phyloP scores from a whole-genome alignment of 2,113 vertebrate genomes.

The Phrynosoma blainvillii region DNA sequence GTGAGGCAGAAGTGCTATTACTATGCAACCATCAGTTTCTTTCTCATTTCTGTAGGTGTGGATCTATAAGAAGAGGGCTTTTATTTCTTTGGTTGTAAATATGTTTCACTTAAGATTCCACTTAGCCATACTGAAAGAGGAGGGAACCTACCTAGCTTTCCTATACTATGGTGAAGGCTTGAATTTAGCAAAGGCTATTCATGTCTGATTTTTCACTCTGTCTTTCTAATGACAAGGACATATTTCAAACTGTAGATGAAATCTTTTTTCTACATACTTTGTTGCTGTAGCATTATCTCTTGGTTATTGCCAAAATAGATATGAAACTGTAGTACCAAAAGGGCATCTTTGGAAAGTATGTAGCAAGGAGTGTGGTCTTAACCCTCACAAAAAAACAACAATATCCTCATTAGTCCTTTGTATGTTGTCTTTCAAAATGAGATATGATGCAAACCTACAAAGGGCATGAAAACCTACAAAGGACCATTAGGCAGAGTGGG shows the following conservation, averaged over 20 bases:
- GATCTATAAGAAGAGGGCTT: not conserved
- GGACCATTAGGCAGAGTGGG: not conserved
- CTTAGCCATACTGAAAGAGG: not conserved
- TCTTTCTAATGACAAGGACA: not conserved
- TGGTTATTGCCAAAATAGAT: not conserved
- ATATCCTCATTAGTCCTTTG: too few species aligned
- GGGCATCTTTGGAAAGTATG: not conserved
- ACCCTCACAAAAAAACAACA: not conserved
- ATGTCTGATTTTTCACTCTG: slow-evolving; percentile 8
- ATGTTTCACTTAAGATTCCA: not conserved
- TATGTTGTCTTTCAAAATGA: not conserved
- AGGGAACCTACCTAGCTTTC: not conserved
- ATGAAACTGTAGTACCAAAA: not conserved
- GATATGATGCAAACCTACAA: not conserved
- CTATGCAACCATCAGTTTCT: not conserved
- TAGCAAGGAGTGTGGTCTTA: not conserved
- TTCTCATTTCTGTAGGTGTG: not conserved
- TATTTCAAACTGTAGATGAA: not conserved
- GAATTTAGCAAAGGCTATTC: not conserved
- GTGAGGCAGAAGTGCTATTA: not conserved
- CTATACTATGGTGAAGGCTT: not conserved
- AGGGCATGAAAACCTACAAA: not conserved
- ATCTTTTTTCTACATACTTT: not conserved
- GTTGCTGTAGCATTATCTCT: not conserved
- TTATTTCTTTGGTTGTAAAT: not conserved